Evolutionary conservation across 1,140 invertebrate species (phyloP), one percentile per base, ranked within the genome.

Genomic region (Sycobia sp.): DNA sequence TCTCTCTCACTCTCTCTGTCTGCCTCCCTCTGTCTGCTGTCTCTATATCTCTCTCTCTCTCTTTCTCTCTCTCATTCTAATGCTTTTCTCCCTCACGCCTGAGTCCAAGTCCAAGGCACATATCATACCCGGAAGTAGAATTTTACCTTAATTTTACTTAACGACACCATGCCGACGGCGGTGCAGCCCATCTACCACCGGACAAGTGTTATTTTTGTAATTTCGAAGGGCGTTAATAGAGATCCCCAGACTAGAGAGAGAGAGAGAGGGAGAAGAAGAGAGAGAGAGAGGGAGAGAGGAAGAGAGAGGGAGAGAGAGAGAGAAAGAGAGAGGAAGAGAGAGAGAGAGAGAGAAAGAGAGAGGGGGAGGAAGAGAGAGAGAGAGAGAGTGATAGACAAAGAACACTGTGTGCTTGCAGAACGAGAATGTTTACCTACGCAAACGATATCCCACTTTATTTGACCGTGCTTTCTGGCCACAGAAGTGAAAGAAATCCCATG

Each of bases 171-270:
- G 29, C 54, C 66, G 49, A 56, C 68, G n/a, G 20, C n/a, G n/a
- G n/a, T n/a, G n/a, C 34, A n/a, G 13, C 16, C 7, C 32, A 41
- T 22, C 4, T 23, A 65, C 53, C 62, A 34, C 67, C 59, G 65
- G 67, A 74, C 71, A 74, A 77, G 72, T 73, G 72, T 74, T 77
- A 76, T 75, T 76, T 76, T 77, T 76, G 72, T 73, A 75, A 75
- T 76, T 74, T 70, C 55, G 59, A 55, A 54, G 70, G 54, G 63
- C 50, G 69, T 68, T 75, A 75, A 75, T 73, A 69, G 68, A 64
- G 66, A 67, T 66, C 34, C 29, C 47, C 22, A 34, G 22, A 38
- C 46, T 10, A 39, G 44, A 39, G n/a, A n/a, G n/a, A n/a, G n/a
- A n/a, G n/a, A n/a, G n/a, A n/a, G n/a, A n/a, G n/a, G n/a, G n/a